phyloP scores from a whole-genome alignment of 2,797 vertebrate genomes.

The Avahi laniger region DNA sequence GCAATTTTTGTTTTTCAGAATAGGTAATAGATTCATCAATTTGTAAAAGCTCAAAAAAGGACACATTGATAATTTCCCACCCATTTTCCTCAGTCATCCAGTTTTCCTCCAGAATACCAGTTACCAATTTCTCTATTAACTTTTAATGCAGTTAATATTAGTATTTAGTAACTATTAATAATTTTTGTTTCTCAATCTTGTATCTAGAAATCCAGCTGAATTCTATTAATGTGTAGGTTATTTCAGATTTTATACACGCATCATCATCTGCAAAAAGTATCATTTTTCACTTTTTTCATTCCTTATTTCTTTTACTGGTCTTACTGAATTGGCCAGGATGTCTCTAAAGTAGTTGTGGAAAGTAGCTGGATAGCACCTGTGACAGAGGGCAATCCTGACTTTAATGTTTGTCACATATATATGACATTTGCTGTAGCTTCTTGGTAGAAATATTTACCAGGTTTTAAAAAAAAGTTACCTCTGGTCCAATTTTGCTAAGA shows the following conservation, averaged over 20 bases:
- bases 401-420: not conserved
- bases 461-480: not conserved
- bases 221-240: not conserved
- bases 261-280: not conserved
- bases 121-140: not conserved
- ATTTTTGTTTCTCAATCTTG: not conserved
- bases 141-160: not conserved
- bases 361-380: not conserved
- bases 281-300: not conserved
- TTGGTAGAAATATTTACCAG: not conserved
- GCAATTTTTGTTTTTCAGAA: not conserved
- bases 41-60: not conserved
- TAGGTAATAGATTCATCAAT: not conserved
- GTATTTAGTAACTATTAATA: not conserved
- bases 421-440: not conserved
- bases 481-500: not conserved
- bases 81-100: not conserved
- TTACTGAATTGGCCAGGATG: too few species aligned
- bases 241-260: not conserved
- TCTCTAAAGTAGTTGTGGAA: not conserved
- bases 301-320: not conserved
- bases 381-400: not conserved
- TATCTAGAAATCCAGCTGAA: not conserved
- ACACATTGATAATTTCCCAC: not conserved
- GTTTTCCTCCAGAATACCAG: constrained; percentile 17